Percentiles rank a stretch among this genome's conserved stretches.
Conservation (phyloP, 2,113 vertebrate genomes). For the Nannobrachium achirus region DNA sequence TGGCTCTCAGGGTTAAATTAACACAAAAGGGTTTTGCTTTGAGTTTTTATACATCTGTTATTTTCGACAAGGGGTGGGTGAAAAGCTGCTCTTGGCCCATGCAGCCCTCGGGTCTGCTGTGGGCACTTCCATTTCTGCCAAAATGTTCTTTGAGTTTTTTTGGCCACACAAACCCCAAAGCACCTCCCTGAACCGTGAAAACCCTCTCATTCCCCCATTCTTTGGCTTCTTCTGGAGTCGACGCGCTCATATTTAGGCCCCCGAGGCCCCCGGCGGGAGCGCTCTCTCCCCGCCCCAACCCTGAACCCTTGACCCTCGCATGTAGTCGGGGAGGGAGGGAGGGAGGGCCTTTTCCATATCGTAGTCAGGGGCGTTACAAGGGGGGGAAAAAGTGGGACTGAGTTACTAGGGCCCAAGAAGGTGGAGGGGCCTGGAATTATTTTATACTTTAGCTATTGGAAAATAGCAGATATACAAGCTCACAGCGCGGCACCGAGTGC, state of each 20-base stretch:
- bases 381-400: no score
- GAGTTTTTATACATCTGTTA: constrained; percentile 13
- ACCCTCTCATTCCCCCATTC: constrained; percentile 6
- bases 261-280: neutral
- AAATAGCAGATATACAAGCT: no score
- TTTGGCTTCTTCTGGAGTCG: constrained; percentile 13
- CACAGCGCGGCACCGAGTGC: no score
- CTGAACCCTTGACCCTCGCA: constrained; percentile 53
- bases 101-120: constrained; percentile 23
- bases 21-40: no score
- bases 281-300: constrained; percentile 30
- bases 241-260: constrained; percentile 5
- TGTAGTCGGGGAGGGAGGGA: neutral
- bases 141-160: constrained; percentile 42
- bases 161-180: constrained; percentile 25
- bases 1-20: no score
- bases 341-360: no score
- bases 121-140: constrained; percentile 27
- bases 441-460: no score
- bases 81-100: constrained; percentile 7
- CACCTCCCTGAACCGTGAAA: constrained; percentile 16
- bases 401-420: no score
- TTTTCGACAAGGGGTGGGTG: neutral
- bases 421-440: no score
- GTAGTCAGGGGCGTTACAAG: no score